These are phyloP conservation scores for Equus przewalskii DNA, from an alignment of 2,113 vertebrate genomes.

Conservation along the genomic window DNA sequence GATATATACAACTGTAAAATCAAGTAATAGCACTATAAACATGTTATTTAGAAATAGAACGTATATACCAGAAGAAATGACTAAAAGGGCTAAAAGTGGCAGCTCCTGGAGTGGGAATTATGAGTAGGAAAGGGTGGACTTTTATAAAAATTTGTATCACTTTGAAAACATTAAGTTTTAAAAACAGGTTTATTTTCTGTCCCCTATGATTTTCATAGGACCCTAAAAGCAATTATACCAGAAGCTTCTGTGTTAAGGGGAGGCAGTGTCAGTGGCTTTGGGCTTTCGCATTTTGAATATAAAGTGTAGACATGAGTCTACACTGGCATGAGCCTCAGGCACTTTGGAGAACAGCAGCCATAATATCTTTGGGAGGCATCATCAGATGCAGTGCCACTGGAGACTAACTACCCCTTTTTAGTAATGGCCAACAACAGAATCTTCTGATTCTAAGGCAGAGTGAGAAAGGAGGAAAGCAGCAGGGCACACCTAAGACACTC, in stretches of 20 bases:
- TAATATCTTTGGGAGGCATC: not conserved
- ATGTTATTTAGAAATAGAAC: not conserved
- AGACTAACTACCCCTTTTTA: not conserved
- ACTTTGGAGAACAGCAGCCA: not conserved
- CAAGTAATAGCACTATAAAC: not conserved
- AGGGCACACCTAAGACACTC: not conserved
- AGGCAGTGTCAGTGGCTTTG: not conserved
- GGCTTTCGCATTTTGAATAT: slow-evolving; percentile 24
- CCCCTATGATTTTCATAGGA: not conserved
- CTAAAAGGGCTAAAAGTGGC: not conserved
- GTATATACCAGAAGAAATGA: not conserved
- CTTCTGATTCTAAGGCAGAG: not conserved
- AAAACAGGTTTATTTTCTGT: not conserved
- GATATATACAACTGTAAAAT: not conserved
- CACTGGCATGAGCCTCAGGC: not conserved
- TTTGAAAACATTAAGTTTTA: slow-evolving; percentile 3
- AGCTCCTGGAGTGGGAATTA: slow-evolving; percentile 5
- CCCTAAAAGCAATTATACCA: not conserved
- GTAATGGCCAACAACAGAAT: not conserved
- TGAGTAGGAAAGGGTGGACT: not conserved
- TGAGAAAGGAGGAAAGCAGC: not conserved
- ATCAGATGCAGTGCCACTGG: not conserved
- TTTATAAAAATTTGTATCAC: slow-evolving; percentile 24
- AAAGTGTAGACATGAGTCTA: not conserved
- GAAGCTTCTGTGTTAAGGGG: not conserved